Evolutionary conservation across 2,888 invertebrate genomes (phyloP).

Genomic region (Plebejus anna): DNA sequence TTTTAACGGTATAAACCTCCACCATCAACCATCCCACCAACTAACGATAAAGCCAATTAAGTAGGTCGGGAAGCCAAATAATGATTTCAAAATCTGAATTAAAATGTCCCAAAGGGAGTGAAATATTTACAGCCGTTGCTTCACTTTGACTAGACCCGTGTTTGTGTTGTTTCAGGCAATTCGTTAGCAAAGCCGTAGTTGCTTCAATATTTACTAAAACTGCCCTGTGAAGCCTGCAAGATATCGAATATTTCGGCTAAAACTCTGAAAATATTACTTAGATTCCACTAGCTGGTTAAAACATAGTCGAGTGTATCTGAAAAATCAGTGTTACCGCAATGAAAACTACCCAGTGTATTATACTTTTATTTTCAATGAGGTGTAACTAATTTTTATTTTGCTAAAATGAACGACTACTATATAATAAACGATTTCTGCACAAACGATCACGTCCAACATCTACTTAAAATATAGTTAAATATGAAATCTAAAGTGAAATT

Average conservation of each 20-base stretch:
- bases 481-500: slow-evolving; percentile 7
- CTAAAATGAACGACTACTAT: too few species aligned
- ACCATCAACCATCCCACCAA: background rate
- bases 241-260: background rate
- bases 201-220: slow-evolving; percentile 3
- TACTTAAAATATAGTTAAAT: background rate
- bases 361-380: too few species aligned
- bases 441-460: background rate
- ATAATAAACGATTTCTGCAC: background rate
- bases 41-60: background rate
- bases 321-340: too few species aligned
- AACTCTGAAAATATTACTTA: background rate
- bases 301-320: too few species aligned
- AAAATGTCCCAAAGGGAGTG: background rate
- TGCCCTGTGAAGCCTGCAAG: background rate
- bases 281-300: too few species aligned
- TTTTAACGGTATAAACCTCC: background rate
- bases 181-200: background rate
- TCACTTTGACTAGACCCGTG: background rate
- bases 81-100: background rate
- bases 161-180: slow-evolving; percentile 1
- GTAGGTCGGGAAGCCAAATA: background rate
- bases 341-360: too few species aligned
- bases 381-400: too few species aligned
- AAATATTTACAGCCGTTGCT: background rate